Evolutionary conservation across 2,888 invertebrate genomes (phyloP).

Genomic region (Palloptera scutellata): DNA sequence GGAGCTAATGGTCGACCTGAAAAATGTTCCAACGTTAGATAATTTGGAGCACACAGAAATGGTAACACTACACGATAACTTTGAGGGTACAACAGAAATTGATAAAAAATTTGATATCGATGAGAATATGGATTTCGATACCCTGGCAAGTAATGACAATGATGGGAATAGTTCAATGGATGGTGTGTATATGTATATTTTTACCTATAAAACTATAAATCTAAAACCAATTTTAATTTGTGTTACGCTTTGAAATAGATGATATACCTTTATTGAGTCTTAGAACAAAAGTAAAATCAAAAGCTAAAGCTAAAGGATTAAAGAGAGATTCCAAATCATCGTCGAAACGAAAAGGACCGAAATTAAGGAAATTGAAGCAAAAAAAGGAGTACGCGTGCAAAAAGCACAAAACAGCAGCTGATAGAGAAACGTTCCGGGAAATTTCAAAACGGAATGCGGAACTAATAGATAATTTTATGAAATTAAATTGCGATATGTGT

Average conservation of each 20-base stretch:
- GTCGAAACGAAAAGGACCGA: not conserved
- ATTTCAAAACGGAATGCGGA: constrained; percentile 23
- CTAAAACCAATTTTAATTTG: not conserved
- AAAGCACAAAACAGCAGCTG: not conserved
- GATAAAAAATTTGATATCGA: constrained; percentile 10
- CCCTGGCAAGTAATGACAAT: not conserved
- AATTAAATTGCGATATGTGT: constrained; percentile 54
- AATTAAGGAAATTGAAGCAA: constrained; percentile 24
- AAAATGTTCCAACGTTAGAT: constrained; percentile 37
- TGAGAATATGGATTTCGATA: constrained; percentile 5
- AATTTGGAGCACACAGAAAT: not conserved
- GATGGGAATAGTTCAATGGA: constrained; percentile 10
- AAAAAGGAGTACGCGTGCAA: not conserved
- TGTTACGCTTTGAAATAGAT: not conserved
- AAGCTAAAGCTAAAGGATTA: not conserved
- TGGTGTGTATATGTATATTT: not conserved
- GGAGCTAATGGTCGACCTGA: constrained; percentile 41
- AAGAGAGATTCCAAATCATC: not conserved
- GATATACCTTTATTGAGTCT: constrained; percentile 16
- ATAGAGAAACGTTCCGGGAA: not conserved
- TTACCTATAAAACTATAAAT: not conserved
- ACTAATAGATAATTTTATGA: constrained; percentile 40
- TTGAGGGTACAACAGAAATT: not conserved
- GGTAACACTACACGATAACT: not conserved
- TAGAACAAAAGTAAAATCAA: not conserved